phyloP scores from a whole-genome alignment of 2,888 invertebrate species.

The Zaprionus bogoriensis region DNA sequence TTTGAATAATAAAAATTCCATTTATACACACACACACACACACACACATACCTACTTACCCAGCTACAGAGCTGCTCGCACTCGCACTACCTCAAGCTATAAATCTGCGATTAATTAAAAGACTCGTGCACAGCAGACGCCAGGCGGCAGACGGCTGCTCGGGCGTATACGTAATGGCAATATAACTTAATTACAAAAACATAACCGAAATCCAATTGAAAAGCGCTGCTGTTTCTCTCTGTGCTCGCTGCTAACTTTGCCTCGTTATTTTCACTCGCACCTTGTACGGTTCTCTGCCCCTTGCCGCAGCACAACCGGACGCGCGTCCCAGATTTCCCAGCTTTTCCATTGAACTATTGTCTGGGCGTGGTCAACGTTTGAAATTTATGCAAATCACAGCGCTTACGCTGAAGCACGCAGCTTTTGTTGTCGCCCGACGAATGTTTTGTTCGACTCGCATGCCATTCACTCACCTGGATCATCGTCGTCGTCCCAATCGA shows the following conservation, averaged over 20 bases:
- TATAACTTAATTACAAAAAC: conserved; percentile 77
- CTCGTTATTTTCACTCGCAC: not conserved
- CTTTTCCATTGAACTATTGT: conserved; percentile 49
- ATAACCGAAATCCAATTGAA: conserved; percentile 67
- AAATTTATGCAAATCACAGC: conserved; percentile 72
- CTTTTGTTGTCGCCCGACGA: conserved; percentile 45
- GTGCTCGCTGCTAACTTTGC: conserved; percentile 14
- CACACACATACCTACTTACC: no score
- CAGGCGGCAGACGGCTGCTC: no score
- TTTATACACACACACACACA: conserved; percentile 46
- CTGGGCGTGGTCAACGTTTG: conserved; percentile 18
- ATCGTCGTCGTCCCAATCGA: conserved; percentile 84
- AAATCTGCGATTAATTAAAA: conserved; percentile 77
- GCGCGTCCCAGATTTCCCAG: not conserved
- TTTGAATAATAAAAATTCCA: conserved; percentile 78
- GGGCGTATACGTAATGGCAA: conserved; percentile 68
- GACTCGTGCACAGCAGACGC: conserved; percentile 17
- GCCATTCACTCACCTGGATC: conserved; percentile 82
- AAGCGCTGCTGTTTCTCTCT: conserved; percentile 48
- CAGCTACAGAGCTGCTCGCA: conserved; percentile 17
- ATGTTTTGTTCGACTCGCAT: conserved; percentile 33
- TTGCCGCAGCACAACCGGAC: not conserved
- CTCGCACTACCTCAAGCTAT: conserved; percentile 56
- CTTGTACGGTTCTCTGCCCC: no score
- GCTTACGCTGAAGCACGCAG: conserved; percentile 40